Evolutionary conservation across 2,888 invertebrate genomes (phyloP), one percentile per base, ranked within the genome.

Genomic region (Drosophila suboccidentalis): DNA sequence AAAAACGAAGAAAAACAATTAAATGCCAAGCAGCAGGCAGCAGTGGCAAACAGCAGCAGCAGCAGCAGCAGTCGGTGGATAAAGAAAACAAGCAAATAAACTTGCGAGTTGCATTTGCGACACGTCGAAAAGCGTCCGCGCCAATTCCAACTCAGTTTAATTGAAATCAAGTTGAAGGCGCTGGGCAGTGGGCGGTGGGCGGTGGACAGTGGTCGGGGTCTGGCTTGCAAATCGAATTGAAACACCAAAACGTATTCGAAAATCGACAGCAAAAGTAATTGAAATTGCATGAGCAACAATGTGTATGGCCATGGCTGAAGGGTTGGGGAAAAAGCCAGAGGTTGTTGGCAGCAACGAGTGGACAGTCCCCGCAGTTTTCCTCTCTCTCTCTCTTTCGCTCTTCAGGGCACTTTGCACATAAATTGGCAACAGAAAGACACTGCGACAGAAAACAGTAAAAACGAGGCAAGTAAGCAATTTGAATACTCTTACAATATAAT

Each of bases 201-300:
- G 46, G 29, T n/a, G 66, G 58, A 29, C 11, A n/a, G 38, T 19
- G 11, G 67, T 51, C 41, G 72, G 65, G 80, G 75, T 72, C 47
- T 22, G 49, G 78, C 55, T 89, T 90, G 88, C 87, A 82, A 84
- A 81, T 86, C 82, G 87, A 87, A 86, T 75, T 78, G 88, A 78
- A 88, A 78, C 71, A 66, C 62, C 77, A 82, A 85, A 88, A 88
- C 85, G 88, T 83, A 88, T 87, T 80, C 89, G 89, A 87, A 85
- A 87, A 87, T 85, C 87, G 87, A 87, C 89, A 89, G 87, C 73
- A 77, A 89, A 87, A 87, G 86, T 90, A 90, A 90, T 90, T 90
- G 90, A 90, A 90, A 90, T 90, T 90, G 91, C 90, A 90, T 90
- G 90, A 90, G 82, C 88, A 84, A 83, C 90, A 90, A 87, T 87